Evolutionary conservation across 2,113 vertebrate genomes (phyloP).

Genomic region (Nesoenas mayeri): DNA sequence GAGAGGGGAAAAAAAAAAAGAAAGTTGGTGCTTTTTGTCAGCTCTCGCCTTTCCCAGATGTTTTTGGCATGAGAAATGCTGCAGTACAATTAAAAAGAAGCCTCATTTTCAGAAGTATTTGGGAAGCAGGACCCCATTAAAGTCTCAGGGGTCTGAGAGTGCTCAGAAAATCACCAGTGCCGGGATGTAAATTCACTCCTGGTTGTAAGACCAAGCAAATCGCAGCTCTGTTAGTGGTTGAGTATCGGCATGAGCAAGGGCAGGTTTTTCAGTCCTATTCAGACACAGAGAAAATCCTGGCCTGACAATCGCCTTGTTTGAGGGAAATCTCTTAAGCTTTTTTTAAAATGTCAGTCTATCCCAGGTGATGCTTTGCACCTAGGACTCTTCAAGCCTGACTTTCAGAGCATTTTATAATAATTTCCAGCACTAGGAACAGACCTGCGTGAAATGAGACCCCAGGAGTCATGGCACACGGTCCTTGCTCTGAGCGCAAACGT

Average conservation of each 20-base stretch:
- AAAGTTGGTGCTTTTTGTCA: not conserved
- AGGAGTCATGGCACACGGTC: fast-evolving
- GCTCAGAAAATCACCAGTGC: not conserved
- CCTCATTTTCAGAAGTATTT: slow-evolving; percentile 5
- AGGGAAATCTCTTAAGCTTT: not conserved
- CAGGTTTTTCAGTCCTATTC: not conserved
- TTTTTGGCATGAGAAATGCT: not conserved
- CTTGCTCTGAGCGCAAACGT: not conserved
- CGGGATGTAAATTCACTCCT: not conserved
- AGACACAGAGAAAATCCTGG: not conserved
- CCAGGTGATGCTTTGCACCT: not conserved
- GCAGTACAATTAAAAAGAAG: slow-evolving; percentile 1
- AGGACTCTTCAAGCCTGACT: not conserved
- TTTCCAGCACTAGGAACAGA: not conserved
- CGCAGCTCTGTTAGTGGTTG: not conserved
- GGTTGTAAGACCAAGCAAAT: not conserved
- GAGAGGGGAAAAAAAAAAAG: not conserved
- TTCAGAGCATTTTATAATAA: not conserved
- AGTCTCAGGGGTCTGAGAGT: not conserved
- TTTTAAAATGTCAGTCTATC: not conserved
- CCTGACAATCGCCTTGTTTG: not conserved
- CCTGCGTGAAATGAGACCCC: not conserved
- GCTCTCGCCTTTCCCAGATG: not conserved
- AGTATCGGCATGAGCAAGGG: fast-evolving
- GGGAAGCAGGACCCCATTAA: not conserved